Conservation (phyloP, 2,797 vertebrate species). For the Chelonia mydas region DNA sequence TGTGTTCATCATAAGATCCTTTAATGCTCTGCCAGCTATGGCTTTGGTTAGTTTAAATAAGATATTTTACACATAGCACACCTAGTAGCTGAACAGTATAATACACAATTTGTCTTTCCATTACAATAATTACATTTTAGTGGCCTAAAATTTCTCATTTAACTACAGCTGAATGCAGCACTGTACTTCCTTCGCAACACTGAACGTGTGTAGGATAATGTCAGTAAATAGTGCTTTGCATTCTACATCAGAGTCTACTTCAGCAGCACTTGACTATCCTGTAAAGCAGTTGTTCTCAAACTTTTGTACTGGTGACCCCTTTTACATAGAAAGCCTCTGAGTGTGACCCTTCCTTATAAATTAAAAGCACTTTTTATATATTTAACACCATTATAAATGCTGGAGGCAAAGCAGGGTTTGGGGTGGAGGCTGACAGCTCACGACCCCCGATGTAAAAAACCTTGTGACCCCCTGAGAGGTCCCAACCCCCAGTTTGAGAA, state of each 20-base stretch:
- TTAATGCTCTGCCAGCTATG: neutral
- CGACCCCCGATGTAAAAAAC: no score
- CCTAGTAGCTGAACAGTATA: neutral
- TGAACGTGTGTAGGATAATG: neutral
- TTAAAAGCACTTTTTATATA: no score
- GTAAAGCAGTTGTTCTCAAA: no score
- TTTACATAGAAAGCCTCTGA: no score
- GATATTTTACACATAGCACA: neutral
- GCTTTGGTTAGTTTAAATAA: no score
- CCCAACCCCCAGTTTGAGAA: no score
- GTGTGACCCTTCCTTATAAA: no score
- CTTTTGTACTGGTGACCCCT: no score
- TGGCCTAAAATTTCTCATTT: neutral
- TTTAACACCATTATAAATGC: no score
- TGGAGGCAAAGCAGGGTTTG: no score
- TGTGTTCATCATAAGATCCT: neutral
- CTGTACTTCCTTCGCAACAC: neutral
- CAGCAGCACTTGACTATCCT: neutral
- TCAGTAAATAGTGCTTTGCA: neutral
- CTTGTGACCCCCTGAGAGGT: no score
- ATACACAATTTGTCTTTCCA: neutral
- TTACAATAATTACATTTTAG: neutral
- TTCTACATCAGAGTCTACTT: neutral
- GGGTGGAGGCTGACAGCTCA: no score
- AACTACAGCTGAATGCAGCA: neutral